Base-by-base conservation (phyloP, 1,140 invertebrate species). In the Hermetia illucens region DNA sequence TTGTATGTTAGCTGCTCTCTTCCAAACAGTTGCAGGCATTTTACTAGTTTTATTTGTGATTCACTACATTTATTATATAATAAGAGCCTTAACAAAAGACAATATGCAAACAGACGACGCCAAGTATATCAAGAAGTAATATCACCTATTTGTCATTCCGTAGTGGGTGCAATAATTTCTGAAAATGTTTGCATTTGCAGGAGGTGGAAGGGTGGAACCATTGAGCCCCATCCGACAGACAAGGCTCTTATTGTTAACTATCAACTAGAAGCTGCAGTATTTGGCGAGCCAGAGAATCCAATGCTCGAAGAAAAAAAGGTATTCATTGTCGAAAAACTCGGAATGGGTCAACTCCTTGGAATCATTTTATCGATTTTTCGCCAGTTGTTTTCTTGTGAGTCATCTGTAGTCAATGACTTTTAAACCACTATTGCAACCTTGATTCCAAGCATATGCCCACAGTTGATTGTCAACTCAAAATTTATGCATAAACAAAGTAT, bases 211-310 rank as follows among this genome's bases (percentile, higher is more conserved):
- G 79, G 82, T 34, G 84, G 85, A 6, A 76, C 74, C 32, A 72
- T 93, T 43, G 87, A 92, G 68, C 86, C 88, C 4, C 89, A 93
- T 69, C 86, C 89, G 13, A 84, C 79, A 38, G 82, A 92, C 53
- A 83, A 85, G 55, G 87, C 87, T 24, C 58, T 93, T n/a, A 75
- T 93, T 34, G 77, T 93, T 16, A 85, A 85, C 62, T 93, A 92
- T 69, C 81, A 88, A 60, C 64, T 91, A 21, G 83, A 91, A 57
- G 86, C 86, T 20, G 75, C 83, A 5, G 81, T 92, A 43, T 67
- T 90, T 29, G 82, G 82, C 13, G 78, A 87, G 56, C 63, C 81
- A 40, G 86, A 83, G 31, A 81, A 87, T 64, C 77, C 80, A 15
- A 79, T 92, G 70, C 66, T 88, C 42, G 82, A 83, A 40, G 82